Conservation (phyloP, 2,888 invertebrate genomes). For the Melolontha melolontha region DNA sequence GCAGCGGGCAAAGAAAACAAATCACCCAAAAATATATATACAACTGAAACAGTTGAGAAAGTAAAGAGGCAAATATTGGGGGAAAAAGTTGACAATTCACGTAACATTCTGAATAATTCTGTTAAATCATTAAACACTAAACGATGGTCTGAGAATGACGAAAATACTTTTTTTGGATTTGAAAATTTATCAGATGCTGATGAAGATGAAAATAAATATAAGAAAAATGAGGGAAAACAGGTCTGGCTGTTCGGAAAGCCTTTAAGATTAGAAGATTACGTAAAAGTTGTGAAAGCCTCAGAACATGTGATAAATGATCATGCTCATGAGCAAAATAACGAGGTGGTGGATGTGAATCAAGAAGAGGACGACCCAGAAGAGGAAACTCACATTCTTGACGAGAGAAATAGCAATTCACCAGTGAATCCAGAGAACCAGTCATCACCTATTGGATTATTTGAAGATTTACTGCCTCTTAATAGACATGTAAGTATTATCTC, state of each 20-base stretch:
- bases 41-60: constrained; percentile 1
- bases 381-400: not conserved
- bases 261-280: constrained; percentile 18
- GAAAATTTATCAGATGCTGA: not conserved
- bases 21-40: not conserved
- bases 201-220: not conserved
- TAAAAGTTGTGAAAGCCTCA: constrained; percentile 1
- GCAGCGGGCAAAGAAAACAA: constrained; percentile 25
- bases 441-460: constrained; percentile 25
- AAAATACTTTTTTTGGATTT: constrained; percentile 31
- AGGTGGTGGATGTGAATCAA: not conserved
- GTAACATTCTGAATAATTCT: constrained; percentile 10
- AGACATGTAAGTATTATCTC: constrained; percentile 23
- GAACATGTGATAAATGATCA: not conserved
- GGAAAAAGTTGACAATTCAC: constrained; percentile 24
- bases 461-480: constrained; percentile 33
- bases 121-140: not conserved
- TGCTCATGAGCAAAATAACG: not conserved
- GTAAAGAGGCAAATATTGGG: constrained; percentile 35
- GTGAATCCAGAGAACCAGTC: not conserved
- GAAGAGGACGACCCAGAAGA: not conserved
- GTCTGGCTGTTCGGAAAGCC: constrained; percentile 18
- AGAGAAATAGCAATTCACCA: no score
- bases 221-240: not conserved
- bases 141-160: constrained; percentile 2